These are phyloP conservation scores for Cephus spinipes DNA, from an alignment of 2,888 invertebrate genomes.

Conservation along the genomic window DNA sequence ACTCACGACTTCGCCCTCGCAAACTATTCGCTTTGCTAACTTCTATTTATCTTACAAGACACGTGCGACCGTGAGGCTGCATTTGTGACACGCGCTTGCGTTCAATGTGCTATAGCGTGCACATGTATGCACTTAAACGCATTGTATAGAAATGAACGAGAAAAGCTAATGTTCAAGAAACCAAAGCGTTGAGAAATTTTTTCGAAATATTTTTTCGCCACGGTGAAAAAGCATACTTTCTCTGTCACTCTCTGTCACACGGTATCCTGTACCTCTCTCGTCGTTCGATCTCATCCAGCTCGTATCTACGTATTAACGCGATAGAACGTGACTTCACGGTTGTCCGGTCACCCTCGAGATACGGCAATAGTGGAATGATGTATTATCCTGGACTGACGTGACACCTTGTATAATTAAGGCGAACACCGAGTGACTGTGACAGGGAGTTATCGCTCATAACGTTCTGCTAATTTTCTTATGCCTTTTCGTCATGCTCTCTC, in stretches of 20 bases:
- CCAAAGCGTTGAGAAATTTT: background rate
- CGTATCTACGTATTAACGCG: background rate
- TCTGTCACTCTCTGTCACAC: background rate
- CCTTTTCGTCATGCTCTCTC: background rate
- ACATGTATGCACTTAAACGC: background rate
- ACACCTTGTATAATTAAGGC: background rate
- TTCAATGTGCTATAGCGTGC: background rate
- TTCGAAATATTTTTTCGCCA: background rate
- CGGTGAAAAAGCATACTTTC: background rate
- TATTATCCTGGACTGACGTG: background rate
- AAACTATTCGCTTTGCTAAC: background rate
- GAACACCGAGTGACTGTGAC: background rate
- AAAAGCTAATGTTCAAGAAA: background rate
- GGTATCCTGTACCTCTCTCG: background rate
- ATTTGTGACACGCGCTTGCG: background rate
- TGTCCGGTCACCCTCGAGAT: background rate
- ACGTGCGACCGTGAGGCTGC: background rate
- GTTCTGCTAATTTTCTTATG: background rate
- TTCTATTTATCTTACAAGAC: background rate
- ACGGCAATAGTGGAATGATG: background rate
- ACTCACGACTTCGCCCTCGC: conserved; percentile 2
- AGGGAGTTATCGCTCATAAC: background rate
- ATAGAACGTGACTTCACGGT: background rate
- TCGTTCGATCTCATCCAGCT: background rate
- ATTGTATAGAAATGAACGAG: background rate